Conservation (phyloP, 2,888 invertebrate genomes). For the Erpobdella octoculata region DNA sequence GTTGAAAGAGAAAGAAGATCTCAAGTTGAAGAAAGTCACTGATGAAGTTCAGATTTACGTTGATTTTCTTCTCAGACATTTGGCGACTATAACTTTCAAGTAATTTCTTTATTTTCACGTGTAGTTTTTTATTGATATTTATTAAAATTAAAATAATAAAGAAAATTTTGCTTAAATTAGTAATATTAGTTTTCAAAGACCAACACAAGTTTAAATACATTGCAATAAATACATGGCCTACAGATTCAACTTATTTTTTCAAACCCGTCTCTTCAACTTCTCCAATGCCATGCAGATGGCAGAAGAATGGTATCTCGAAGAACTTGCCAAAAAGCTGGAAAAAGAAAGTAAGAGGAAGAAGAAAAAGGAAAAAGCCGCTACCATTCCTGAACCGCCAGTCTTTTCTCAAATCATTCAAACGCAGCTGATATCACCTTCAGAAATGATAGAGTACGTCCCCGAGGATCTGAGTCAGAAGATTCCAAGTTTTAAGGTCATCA, state of each 20-base stretch:
- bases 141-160: neutral
- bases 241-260: conserved; percentile 14
- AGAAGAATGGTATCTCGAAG: conserved; percentile 2
- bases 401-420: neutral
- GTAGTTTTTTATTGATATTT: neutral
- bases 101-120: neutral
- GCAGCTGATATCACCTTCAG: neutral
- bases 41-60: neutral
- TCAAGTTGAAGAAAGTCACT: neutral
- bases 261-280: conserved; percentile 7
- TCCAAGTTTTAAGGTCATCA: conserved; percentile 1
- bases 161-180: neutral
- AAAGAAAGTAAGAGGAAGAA: conserved; percentile 8
- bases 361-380: neutral
- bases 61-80: conserved; percentile 17
- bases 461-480: conserved; percentile 10
- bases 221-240: no score
- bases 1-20: neutral
- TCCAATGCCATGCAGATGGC: conserved; percentile 3
- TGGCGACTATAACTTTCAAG: conserved; percentile 15
- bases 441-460: neutral
- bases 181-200: neutral
- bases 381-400: neutral
- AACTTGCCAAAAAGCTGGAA: neutral
- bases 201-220: no score